Base-by-base conservation (phyloP, 2,113 vertebrate genomes). In the Pongo pygmaeus region DNA sequence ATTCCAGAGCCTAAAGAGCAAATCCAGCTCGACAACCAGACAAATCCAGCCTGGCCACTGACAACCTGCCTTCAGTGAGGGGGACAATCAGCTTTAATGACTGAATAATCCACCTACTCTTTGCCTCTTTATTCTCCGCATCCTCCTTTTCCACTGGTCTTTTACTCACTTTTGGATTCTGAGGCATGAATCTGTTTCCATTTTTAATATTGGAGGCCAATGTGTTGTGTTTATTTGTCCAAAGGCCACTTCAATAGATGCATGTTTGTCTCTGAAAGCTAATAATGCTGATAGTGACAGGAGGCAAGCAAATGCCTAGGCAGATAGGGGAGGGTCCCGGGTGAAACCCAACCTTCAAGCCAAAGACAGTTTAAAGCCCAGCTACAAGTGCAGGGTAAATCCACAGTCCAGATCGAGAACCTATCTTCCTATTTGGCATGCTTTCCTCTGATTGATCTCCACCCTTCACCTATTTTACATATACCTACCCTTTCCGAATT, bases 161-260 rank as follows among this genome's bases (percentile, higher is more conserved):
- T 64, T 64, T 59, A n/a, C 43, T 61, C 70, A 16, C 30, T 38
- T 89, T 96, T 89, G 40, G 80, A 72, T 70, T 92, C 38, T 27
- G 35, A 97, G 48, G 25, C 18, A 55, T 93, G 35, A 79, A 50
- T 86, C 46, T 79, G 30, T 93, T 96, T 93, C 35, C 67, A 69
- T 55, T 86, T 74, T 89, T 27, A 89, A 22, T 61, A 72, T 14
- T 69, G 14, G 55, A 30, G 27, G 67, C 52, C 32, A 43, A 59
- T 25, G 16, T 69, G 12, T 78, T 83, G 14, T 75, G 79, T 48
- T 81, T 55, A 81, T 91, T 93, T 81, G 50, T 59, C 35, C 27
- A 83, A 78, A 18, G 67, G 8, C 16, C 64, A 85, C 23, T 81
- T 95, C 27, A 91, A 57, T 46, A 84, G 79, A n/a, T 38, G n/a